These are phyloP conservation scores for Trissolcus basalis DNA, from an alignment of 1,140 invertebrate species.

Conservation along the genomic window DNA sequence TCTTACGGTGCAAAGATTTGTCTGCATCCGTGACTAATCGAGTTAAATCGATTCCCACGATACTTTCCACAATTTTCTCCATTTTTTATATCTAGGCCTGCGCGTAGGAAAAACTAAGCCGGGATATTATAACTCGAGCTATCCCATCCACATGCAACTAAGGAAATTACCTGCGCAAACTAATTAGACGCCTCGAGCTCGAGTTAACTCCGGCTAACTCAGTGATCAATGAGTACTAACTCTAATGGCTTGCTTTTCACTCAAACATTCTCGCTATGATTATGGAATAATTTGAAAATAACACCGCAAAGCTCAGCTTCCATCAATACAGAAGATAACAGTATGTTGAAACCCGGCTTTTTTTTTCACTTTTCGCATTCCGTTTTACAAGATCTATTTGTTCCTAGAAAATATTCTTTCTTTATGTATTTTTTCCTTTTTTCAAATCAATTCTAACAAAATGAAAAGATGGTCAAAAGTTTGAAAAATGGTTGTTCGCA, in stretches of 20 bases:
- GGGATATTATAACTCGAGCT: constrained; percentile 1
- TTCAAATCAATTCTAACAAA: too few relatives aligned
- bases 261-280: constrained; percentile 2
- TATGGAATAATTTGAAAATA: background rate
- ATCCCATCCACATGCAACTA: constrained; percentile 7
- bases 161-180: constrained; percentile 18
- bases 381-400: too few relatives aligned
- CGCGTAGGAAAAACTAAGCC: background rate
- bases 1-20: background rate
- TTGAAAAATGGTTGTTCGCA: too few relatives aligned
- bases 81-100: background rate
- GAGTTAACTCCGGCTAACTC: constrained; percentile 11
- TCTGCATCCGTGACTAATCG: constrained; percentile 1
- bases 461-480: too few relatives aligned
- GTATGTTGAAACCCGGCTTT: too few relatives aligned
- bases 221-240: constrained; percentile 22
- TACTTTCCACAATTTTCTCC: background rate
- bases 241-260: constrained; percentile 12
- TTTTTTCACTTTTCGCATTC: too few relatives aligned
- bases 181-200: constrained; percentile 23
- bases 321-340: too few relatives aligned
- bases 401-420: too few relatives aligned
- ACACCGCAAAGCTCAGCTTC: background rate
- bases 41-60: background rate
- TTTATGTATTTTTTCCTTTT: too few relatives aligned